phyloP scores from a whole-genome alignment of 2,797 vertebrate genomes.

The Peromyscus attwateri region DNA sequence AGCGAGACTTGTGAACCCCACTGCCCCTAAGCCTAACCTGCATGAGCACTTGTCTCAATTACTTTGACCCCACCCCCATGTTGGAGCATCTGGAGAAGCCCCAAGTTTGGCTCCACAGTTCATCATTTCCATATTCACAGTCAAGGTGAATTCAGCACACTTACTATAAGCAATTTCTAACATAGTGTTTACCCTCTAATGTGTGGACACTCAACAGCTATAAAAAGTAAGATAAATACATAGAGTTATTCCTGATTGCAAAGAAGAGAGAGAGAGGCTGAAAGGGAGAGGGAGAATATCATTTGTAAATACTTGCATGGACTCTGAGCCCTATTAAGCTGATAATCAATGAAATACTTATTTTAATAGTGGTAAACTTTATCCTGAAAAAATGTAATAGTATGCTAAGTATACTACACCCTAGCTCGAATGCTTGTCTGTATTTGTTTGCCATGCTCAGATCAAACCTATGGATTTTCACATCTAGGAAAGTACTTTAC shows the following conservation, averaged over 20 bases:
- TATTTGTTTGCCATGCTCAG: neutral
- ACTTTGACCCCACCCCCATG: neutral
- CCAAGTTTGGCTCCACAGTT: neutral
- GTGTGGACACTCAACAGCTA: neutral
- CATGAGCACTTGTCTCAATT: neutral
- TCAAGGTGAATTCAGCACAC: neutral
- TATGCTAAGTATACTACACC: neutral
- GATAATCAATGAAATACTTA: neutral
- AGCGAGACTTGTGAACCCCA: neutral
- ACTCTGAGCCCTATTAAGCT: neutral
- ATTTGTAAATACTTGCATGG: constrained; percentile 7
- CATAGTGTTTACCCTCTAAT: neutral
- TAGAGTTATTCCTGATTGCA: neutral
- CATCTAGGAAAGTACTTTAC: neutral
- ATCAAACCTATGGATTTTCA: no score
- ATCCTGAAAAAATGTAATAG: constrained; percentile 20
- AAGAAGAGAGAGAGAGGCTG: neutral
- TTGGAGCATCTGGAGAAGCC: neutral
- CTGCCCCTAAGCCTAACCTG: neutral
- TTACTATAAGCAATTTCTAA: neutral
- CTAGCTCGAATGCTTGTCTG: neutral
- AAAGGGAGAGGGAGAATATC: neutral
- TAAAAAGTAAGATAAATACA: constrained; percentile 29
- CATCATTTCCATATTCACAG: neutral
- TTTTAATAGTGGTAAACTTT: constrained; percentile 31